Conservation (phyloP, 2,888 invertebrate species). For the Tuberolachnus salignus region DNA sequence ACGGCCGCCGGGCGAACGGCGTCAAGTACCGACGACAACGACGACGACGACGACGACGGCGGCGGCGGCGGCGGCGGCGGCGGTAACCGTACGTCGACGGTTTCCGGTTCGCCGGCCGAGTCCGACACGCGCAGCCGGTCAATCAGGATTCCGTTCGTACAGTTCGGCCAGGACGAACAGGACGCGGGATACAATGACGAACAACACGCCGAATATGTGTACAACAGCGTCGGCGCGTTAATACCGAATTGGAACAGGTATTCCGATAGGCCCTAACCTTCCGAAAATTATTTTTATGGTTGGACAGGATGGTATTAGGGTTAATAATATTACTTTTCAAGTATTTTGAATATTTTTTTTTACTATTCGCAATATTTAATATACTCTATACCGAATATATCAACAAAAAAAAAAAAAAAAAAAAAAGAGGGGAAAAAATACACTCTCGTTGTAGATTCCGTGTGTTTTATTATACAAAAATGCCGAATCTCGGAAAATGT, state of each 20-base stretch:
- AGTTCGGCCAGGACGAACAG: slow-evolving; percentile 25
- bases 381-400: too few relatives aligned
- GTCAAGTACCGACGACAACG: background rate
- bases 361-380: too few relatives aligned
- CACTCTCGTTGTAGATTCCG: too few relatives aligned
- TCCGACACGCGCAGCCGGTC: slow-evolving; percentile 29
- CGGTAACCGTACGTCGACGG: slow-evolving; percentile 17
- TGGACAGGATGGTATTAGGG: too few relatives aligned
- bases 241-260: slow-evolving; percentile 35
- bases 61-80: background rate
- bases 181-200: slow-evolving; percentile 36
- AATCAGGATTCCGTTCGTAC: slow-evolving; percentile 27
- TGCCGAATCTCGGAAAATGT: too few relatives aligned
- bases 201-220: background rate
- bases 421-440: too few relatives aligned
- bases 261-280: too few relatives aligned
- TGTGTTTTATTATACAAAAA: too few relatives aligned
- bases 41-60: slow-evolving; percentile 1
- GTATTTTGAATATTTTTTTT: too few relatives aligned
- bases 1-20: background rate
- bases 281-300: too few relatives aligned
- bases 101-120: background rate
- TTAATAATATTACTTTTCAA: too few relatives aligned
- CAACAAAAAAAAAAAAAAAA: too few relatives aligned
- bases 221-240: background rate